These are phyloP conservation scores for Patiria pectinifera DNA, from an alignment of 53 echinoderm and acorn worm species.

Conservation along the genomic window DNA sequence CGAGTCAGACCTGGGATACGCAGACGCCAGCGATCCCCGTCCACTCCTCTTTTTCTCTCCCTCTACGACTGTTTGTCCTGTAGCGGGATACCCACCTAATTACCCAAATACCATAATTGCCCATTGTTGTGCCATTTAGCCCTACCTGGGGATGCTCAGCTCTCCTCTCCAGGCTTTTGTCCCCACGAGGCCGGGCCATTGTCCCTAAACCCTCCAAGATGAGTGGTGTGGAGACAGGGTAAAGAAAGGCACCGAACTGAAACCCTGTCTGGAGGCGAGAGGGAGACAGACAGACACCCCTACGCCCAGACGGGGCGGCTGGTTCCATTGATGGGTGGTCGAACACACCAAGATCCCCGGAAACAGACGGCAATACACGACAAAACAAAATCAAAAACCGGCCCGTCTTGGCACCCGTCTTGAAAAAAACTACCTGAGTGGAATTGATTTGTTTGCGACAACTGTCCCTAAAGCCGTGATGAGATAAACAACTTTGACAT, in stretches of 20 bases:
- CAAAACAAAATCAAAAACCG: background rate
- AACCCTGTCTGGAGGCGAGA: slow-evolving; percentile 1
- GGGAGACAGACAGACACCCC: background rate
- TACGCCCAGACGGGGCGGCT: background rate
- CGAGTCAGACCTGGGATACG: background rate
- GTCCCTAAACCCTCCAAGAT: slow-evolving; percentile 44
- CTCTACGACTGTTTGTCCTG: slow-evolving; percentile 16
- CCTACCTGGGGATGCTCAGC: background rate
- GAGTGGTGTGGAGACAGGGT: slow-evolving; percentile 52
- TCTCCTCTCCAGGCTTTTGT: slow-evolving; percentile 10
- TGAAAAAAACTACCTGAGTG: slow-evolving; percentile 22
- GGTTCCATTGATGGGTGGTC: slow-evolving; percentile 44
- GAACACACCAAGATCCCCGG: background rate
- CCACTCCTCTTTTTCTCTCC: background rate
- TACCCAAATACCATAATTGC: slow-evolving; percentile 47
- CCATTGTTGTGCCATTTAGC: slow-evolving; percentile 13
- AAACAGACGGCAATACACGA: background rate
- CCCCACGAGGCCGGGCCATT: slow-evolving; percentile 18
- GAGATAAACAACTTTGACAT: slow-evolving; percentile 48
- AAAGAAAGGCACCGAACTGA: slow-evolving; percentile 19
- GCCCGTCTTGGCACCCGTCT: background rate
- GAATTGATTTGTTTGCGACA: slow-evolving; percentile 49
- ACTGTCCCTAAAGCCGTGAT: background rate
- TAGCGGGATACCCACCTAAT: slow-evolving; percentile 21
- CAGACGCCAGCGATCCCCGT: slow-evolving; percentile 27